phyloP scores from a whole-genome alignment of 2,888 invertebrate genomes.

The Philopedon plagiatum region DNA sequence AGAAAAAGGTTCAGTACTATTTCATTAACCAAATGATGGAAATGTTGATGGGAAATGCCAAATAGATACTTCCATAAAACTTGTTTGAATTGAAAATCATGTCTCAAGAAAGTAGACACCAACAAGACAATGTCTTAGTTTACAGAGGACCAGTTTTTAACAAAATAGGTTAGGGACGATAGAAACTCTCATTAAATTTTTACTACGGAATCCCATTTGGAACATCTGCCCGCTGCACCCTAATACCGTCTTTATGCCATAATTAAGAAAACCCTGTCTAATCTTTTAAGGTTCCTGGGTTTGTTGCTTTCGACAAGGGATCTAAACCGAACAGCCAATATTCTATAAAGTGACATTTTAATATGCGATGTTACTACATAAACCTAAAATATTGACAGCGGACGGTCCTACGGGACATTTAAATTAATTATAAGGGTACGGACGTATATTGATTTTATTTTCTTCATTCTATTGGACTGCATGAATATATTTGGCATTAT shows the following conservation, averaged over 20 bases:
- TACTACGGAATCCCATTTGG: neutral
- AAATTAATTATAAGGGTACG: conserved; percentile 18
- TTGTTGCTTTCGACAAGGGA: conserved; percentile 1
- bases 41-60: no score
- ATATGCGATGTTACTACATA: conserved; percentile 14
- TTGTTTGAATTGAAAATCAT: no score
- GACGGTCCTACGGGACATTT: neutral
- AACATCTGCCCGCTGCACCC: neutral
- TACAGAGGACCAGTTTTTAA: no score
- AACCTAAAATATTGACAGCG: conserved; percentile 9
- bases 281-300: neutral
- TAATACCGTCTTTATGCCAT: neutral
- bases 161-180: neutral
- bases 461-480: neutral
- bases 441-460: conserved; percentile 8
- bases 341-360: neutral
- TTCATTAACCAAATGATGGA: no score
- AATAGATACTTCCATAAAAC: no score
- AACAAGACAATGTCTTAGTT: no score
- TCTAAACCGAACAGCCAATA: neutral
- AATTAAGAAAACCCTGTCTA: conserved; percentile 1
- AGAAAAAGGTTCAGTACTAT: no score
- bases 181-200: neutral
- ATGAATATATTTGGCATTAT: neutral
- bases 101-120: no score